Conservation (phyloP, 1,140 invertebrate genomes). For the Drosophila cardini region DNA sequence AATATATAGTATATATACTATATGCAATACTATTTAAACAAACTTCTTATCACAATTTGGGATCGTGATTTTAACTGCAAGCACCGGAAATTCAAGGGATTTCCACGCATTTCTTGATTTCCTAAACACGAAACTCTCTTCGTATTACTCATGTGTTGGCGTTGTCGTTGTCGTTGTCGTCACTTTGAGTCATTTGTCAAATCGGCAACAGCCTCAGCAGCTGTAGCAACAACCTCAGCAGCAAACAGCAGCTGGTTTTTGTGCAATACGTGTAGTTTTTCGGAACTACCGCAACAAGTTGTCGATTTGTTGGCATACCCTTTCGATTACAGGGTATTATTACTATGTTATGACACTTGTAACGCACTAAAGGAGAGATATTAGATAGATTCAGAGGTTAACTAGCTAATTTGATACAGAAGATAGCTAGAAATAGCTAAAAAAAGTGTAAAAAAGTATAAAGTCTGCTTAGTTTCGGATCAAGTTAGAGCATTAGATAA, state of each 20-base stretch:
- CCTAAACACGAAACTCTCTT: slow-evolving; percentile 18
- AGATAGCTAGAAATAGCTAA: no score
- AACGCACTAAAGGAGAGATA: no score
- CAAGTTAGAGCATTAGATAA: no score
- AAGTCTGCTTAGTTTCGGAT: no score
- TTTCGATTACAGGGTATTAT: no score
- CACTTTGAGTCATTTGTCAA: slow-evolving; percentile 52
- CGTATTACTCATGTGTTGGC: slow-evolving; percentile 58
- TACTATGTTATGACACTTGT: no score
- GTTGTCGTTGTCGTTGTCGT: slow-evolving; percentile 24
- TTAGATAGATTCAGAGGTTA: no score
- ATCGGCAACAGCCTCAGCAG: slow-evolving; percentile 17
- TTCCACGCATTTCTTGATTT: slow-evolving; percentile 67
- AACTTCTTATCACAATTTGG: slow-evolving; percentile 47
- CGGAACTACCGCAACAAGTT: slow-evolving; percentile 52
- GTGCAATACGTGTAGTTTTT: slow-evolving; percentile 10
- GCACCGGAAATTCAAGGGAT: slow-evolving; percentile 67
- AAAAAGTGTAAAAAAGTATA: no score
- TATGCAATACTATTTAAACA: background rate
- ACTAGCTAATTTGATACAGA: no score
- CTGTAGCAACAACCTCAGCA: slow-evolving; percentile 18
- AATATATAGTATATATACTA: background rate
- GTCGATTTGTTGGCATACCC: slow-evolving; percentile 10
- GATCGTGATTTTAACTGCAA: slow-evolving; percentile 7
- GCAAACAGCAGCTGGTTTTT: background rate